Evolutionary conservation across 1,140 invertebrate genomes (phyloP).

Genomic region (Drosophila kanapiae): DNA sequence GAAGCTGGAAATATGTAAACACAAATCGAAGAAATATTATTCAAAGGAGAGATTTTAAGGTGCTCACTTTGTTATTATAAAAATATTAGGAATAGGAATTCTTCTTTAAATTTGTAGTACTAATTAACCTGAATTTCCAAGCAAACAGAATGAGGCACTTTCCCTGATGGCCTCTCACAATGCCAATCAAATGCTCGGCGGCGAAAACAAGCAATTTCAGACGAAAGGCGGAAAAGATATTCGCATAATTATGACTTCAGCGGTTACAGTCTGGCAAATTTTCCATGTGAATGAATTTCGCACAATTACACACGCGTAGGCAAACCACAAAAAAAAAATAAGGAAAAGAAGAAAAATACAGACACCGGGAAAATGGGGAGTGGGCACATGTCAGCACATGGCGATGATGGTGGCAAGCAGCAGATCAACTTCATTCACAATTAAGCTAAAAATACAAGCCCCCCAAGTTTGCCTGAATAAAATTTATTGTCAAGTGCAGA

Average conservation of each 20-base stretch:
- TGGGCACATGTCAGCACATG: constrained; percentile 71
- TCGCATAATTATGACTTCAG: constrained; percentile 78
- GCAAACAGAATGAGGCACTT: constrained; percentile 11
- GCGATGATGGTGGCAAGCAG: constrained; percentile 19
- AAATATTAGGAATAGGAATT: not conserved
- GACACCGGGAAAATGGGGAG: constrained; percentile 20
- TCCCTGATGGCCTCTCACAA: constrained; percentile 15
- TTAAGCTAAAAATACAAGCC: constrained; percentile 76
- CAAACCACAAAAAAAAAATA: constrained; percentile 7
- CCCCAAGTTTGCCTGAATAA: constrained; percentile 48
- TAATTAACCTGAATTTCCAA: constrained; percentile 16
- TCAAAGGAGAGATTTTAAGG: not conserved
- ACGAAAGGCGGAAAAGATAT: constrained; percentile 33
- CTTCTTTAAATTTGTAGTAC: not conserved
- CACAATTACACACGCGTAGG: constrained; percentile 66
- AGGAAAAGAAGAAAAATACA: constrained; percentile 6
- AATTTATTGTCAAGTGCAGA: constrained; percentile 81
- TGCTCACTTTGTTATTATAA: not conserved
- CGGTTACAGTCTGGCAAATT: constrained; percentile 79
- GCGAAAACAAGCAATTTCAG: constrained; percentile 19
- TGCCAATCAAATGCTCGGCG: constrained; percentile 35
- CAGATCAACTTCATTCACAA: constrained; percentile 71
- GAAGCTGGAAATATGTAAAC: not conserved
- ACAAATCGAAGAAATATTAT: not conserved
- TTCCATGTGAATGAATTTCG: constrained; percentile 79